Base-by-base conservation (phyloP, 2,797 vertebrate genomes). In the Salarias fasciatus region DNA sequence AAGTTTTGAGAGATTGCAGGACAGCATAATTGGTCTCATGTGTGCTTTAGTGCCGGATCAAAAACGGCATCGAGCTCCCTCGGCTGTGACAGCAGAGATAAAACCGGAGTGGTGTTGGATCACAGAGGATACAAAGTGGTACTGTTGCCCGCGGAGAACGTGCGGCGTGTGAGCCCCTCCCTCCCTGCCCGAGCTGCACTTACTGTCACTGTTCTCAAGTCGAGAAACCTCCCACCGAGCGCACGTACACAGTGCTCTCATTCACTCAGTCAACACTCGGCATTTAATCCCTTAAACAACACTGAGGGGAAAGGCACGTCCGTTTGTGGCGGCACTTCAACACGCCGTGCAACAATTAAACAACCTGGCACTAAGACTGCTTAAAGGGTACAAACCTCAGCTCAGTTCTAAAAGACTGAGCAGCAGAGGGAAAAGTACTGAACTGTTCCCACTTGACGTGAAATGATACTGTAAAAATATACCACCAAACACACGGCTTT, bases 51-150 rank as follows among this genome's bases (percentile, higher is more conserved):
- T 44, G 11, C 10, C 13, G 36, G 13, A 56, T 62, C 51, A 52
- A 69, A 56, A 59, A 63, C 31, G 38, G 11, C 60, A 51, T 71
- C 54, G 46, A 42, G 8, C 48, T 51, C 57, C 50, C 42, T 80
- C 68, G 70, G 71, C 53, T 80, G 72, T 59, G 71, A 4, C 2
- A 18, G 1, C 15, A 28, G 47, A 75, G 82, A 68, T 47, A 46
- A 14, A 43, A 37, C 15, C 36, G 50, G 70, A 59, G 66, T 58
- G 52, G 68, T n/a, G 53, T 15, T 24, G 53, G 64, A 58, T 55
- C 35, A 62, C 15, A 31, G 30, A 43, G 56, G 53, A 62, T 30
- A 72, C 45, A 33, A 41, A 41, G 47, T 47, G 47, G 45, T 8
- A 45, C 48, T 44, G 46, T 42, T 47, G 52, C 9, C n/a, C 0